Evolutionary conservation across 2,113 vertebrate species (phyloP).

Genomic region (Colaptes auratus): DNA sequence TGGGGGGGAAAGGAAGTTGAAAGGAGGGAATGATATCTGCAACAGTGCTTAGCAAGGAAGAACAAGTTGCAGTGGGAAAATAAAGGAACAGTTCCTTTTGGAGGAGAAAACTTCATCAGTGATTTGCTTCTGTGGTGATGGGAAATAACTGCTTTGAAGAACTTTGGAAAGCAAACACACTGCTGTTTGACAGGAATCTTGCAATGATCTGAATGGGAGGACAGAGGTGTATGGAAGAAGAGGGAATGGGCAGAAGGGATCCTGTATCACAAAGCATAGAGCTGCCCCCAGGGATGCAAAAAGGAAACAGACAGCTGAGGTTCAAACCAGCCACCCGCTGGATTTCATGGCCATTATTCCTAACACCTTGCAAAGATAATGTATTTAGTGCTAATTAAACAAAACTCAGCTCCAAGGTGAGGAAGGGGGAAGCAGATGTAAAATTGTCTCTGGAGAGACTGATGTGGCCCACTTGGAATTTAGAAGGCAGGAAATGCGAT

Average conservation of each 20-base stretch:
- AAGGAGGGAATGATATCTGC: neutral
- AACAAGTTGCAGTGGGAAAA: neutral
- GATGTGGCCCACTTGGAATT: slow-evolving; percentile 19
- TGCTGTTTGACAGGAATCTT: neutral
- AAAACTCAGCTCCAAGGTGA: neutral
- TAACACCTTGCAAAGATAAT: slow-evolving; percentile 30
- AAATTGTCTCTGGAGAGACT: slow-evolving; percentile 14
- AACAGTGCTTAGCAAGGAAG: neutral
- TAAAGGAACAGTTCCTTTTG: neutral
- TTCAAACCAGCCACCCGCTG: neutral
- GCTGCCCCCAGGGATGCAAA: neutral
- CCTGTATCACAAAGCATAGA: neutral
- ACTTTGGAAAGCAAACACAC: neutral
- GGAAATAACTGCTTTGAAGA: slow-evolving; percentile 39
- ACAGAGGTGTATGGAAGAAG: neutral
- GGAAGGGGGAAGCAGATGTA: neutral
- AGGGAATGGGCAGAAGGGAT: neutral
- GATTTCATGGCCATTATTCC: slow-evolving; percentile 22
- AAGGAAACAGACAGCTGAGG: neutral
- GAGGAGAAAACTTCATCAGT: slow-evolving; percentile 10
- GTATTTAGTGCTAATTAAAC: slow-evolving; percentile 48
- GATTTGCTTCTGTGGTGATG: slow-evolving; percentile 43
- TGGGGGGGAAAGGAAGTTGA: neutral
- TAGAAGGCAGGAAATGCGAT: slow-evolving; percentile 45
- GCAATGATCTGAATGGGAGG: neutral